Evolutionary conservation across 2,113 vertebrate species (phyloP), one percentile per base, ranked within the genome.

Genomic region (Onychostruthus taczanowskii): DNA sequence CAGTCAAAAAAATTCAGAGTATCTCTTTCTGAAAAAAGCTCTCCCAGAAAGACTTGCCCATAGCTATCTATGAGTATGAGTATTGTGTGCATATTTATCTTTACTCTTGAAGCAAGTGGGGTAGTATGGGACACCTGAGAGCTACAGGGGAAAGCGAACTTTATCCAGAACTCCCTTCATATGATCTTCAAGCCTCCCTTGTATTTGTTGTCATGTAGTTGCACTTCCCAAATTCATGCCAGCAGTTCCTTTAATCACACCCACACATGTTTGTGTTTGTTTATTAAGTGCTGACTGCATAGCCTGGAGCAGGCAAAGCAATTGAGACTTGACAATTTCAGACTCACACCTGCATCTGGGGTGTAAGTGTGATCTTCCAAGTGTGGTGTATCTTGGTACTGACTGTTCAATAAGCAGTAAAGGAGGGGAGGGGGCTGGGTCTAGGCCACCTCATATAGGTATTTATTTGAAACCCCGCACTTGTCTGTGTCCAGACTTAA

Each of bases 201-300:
- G 33, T 62, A 74, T 83, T 84, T 95, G 67, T 87, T 93, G 87
- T 87, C 61, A 56, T 81, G 79, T n/a, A 94, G 78, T 96, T 23
- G 1, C 78, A 96, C 79, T 96, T 96, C 94, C 92, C 87, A 91
- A 78, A 92, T 78, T 87, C 83, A 53, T 93, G 88, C 90, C 76
- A 94, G 66, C 31, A 95, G 86, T 93, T 96, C 83, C 88, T 95
- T 96, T 95, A 95, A 94, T 95, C 93, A 92, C 93, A 95, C 93
- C n/a, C 83, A 87, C 69, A 61, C 73, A 78, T 30, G 76, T 83
- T 92, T 94, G 72, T 96, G 77, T 95, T 96, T 95, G 78, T 94
- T 96, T 92, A 81, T 78, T 75, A 90, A 90, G 69, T 61, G 66
- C 83, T 13, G 28, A 92, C 83, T 96, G 69, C 43, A 63, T 76